Percentiles rank a stretch among this genome's conserved stretches.
Conservation (phyloP, 2,113 vertebrate genomes). For the Rhipidura dahli region DNA sequence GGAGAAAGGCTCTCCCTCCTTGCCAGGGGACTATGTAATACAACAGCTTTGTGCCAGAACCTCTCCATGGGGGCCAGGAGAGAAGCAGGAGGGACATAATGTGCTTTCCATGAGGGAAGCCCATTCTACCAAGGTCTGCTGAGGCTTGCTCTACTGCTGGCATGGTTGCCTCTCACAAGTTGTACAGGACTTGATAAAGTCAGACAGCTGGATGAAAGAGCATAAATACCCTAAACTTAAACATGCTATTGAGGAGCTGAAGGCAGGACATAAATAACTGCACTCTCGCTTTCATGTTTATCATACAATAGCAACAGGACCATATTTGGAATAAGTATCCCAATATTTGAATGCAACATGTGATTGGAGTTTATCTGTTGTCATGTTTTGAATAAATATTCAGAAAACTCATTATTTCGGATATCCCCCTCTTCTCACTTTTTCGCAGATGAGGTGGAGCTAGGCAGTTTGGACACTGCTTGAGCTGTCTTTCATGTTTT, state of each 20-base stretch:
- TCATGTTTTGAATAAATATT: constrained; percentile 61
- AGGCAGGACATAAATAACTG: constrained; percentile 71
- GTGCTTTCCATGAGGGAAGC: constrained; percentile 33
- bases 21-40: constrained; percentile 34
- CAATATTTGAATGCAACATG: constrained; percentile 68
- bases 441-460: constrained; percentile 21
- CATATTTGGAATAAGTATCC: constrained; percentile 74
- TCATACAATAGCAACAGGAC: constrained; percentile 65
- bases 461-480: not conserved
- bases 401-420: constrained; percentile 33
- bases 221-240: constrained; percentile 62
- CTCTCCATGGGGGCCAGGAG: not conserved
- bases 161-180: constrained; percentile 30
- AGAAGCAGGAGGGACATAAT: constrained; percentile 3
- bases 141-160: constrained; percentile 2
- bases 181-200: constrained; percentile 63
- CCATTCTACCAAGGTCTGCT: constrained; percentile 5
- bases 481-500: not conserved
- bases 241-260: constrained; percentile 63
- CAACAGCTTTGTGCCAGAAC: not conserved
- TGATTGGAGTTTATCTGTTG: constrained; percentile 65
- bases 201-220: constrained; percentile 65
- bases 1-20: constrained; percentile 8
- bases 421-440: constrained; percentile 54
- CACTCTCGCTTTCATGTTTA: constrained; percentile 67